Percentiles rank a stretch among this genome's conserved stretches.
Conservation (phyloP, 2,888 invertebrate species). For the Pristionchus japonicus region DNA sequence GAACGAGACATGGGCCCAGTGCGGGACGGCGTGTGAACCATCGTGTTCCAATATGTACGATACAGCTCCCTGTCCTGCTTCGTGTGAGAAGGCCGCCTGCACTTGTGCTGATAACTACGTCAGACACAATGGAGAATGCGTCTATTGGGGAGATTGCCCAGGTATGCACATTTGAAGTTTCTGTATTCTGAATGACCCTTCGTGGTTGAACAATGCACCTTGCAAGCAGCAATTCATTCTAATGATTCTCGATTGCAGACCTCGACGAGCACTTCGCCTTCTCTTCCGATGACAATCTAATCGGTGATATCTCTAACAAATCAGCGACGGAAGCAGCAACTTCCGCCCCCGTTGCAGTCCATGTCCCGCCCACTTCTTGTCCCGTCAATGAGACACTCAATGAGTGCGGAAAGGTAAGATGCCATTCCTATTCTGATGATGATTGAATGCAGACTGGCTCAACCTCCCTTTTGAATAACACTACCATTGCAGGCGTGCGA, state of each 20-base stretch:
- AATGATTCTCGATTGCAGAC: conserved; percentile 34
- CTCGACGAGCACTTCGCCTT: conserved; percentile 50
- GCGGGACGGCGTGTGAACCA: conserved; percentile 72
- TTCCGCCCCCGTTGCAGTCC: conserved; percentile 44
- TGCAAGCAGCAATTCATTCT: too few relatives aligned
- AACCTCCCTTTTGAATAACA: too few relatives aligned
- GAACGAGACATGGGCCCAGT: conserved; percentile 73
- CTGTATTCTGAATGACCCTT: too few relatives aligned
- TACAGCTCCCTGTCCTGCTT: conserved; percentile 68
- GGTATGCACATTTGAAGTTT: too few relatives aligned
- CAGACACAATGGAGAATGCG: conserved; percentile 67
- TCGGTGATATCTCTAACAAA: conserved; percentile 36
- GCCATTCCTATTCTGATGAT: neutral
- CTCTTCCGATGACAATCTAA: conserved; percentile 41
- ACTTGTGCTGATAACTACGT: conserved; percentile 74
- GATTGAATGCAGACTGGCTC: too few relatives aligned
- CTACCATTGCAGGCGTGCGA: conserved; percentile 59
- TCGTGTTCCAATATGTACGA: conserved; percentile 71
- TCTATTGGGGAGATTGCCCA: conserved; percentile 73
- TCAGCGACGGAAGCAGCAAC: neutral
- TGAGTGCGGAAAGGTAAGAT: conserved; percentile 68
- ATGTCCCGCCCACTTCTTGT: conserved; percentile 56
- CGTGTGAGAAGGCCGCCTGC: conserved; percentile 70
- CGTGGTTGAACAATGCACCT: too few relatives aligned
- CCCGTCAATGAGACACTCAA: conserved; percentile 72